These are phyloP conservation scores for Argyresthia albistria DNA, from an alignment of 2,888 invertebrate species.

Conservation along the genomic window DNA sequence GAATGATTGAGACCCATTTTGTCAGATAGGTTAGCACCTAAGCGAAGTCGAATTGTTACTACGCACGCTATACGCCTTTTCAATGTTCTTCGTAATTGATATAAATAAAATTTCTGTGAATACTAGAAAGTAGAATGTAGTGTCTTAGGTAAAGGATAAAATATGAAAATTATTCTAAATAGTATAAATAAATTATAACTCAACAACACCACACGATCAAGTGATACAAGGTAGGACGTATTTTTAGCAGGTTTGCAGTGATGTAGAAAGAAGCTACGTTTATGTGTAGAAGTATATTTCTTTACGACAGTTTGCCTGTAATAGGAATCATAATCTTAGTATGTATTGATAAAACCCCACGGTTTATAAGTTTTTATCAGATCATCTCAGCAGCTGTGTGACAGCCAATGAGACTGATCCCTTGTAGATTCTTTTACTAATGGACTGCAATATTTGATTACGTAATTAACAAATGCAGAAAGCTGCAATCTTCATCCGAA, in stretches of 20 bases:
- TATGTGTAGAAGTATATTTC: constrained; percentile 33
- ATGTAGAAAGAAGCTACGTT: neutral
- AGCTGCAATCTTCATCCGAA: constrained; percentile 7
- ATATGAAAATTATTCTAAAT: constrained; percentile 45
- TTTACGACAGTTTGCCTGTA: constrained; percentile 51
- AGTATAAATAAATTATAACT: constrained; percentile 34
- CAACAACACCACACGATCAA: constrained; percentile 64
- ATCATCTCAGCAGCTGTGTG: neutral
- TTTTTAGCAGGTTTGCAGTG: constrained; percentile 39
- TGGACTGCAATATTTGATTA: constrained; percentile 1
- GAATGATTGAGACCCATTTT: too few species aligned
- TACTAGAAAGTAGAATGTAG: constrained; percentile 64
- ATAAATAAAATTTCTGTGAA: constrained; percentile 49
- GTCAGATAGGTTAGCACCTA: neutral
- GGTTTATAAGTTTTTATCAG: neutral
- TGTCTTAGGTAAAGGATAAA: constrained; percentile 63
- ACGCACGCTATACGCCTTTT: constrained; percentile 38
- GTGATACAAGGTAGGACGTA: constrained; percentile 63
- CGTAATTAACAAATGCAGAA: neutral
- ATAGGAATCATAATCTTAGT: constrained; percentile 46
- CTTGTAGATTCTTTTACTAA: neutral
- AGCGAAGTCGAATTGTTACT: neutral
- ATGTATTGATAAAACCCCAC: neutral
- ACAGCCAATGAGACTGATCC: neutral
- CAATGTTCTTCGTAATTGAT: constrained; percentile 31